phyloP scores from a whole-genome alignment of 2,113 vertebrate species.

The Collichthys lucidus region DNA sequence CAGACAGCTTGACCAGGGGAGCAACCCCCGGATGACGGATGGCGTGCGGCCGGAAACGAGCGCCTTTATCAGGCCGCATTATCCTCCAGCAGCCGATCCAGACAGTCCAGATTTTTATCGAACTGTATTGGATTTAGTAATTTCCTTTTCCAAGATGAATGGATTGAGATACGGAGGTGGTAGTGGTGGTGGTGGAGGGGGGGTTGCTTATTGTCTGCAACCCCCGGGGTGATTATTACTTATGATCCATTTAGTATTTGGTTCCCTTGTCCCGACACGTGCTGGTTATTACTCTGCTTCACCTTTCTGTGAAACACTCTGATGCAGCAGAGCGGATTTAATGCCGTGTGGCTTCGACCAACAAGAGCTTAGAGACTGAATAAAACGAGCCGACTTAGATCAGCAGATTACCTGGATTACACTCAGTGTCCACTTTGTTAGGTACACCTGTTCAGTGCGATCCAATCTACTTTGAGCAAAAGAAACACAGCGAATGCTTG shows the following conservation, averaged over 20 bases:
- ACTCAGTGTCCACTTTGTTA: too few species aligned
- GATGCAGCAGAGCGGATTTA: not conserved
- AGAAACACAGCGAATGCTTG: too few species aligned
- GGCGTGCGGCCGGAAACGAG: conserved; percentile 75
- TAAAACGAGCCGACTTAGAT: not conserved
- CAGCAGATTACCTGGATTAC: not conserved
- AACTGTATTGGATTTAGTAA: conserved; percentile 83
- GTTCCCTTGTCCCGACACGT: conserved; percentile 47
- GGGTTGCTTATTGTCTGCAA: conserved; percentile 77
- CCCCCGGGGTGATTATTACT: conserved; percentile 75
- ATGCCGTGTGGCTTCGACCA: not conserved
- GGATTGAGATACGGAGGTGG: conserved; percentile 74
- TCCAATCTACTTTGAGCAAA: too few species aligned
- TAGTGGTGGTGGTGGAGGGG: not conserved
- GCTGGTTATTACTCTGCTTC: conserved; percentile 60
- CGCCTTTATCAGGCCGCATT: conserved; percentile 78
- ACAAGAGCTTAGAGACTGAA: not conserved
- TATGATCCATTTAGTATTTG: conserved; percentile 77
- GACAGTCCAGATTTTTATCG: conserved; percentile 80
- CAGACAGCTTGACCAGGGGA: conserved; percentile 71
- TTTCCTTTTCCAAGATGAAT: conserved; percentile 83
- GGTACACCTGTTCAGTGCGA: too few species aligned
- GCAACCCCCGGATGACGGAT: conserved; percentile 70
- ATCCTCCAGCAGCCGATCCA: conserved; percentile 69
- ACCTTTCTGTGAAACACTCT: conserved; percentile 27